These are phyloP conservation scores for Sylvia borin DNA, from an alignment of 2,797 vertebrate species.

Conservation along the genomic window DNA sequence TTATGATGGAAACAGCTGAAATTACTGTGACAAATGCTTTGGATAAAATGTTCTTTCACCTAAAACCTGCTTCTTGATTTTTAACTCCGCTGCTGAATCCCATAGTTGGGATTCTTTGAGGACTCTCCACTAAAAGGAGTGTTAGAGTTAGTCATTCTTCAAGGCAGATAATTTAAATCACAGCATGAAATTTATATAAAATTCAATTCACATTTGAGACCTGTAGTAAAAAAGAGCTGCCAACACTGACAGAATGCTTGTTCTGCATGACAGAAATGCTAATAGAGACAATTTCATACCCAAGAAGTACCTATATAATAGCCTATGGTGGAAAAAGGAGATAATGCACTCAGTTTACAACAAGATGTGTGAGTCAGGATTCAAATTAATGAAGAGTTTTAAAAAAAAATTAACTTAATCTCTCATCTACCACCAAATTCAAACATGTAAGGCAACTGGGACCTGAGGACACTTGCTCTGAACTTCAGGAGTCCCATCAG, in stretches of 20 bases:
- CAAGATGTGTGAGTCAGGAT: background rate
- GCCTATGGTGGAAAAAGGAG: background rate
- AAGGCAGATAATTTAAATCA: slow-evolving; percentile 8
- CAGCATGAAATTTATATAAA: slow-evolving; percentile 50
- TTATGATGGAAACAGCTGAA: background rate
- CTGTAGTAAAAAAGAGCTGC: slow-evolving; percentile 18
- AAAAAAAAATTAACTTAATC: background rate
- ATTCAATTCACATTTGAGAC: slow-evolving; percentile 55
- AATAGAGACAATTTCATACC: slow-evolving; percentile 21
- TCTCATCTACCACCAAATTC: background rate
- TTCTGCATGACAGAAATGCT: slow-evolving; percentile 41
- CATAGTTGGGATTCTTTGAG: slow-evolving; percentile 23
- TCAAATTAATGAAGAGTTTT: background rate
- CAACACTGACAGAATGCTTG: background rate
- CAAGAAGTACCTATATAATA: background rate
- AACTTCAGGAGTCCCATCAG: background rate
- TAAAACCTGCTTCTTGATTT: slow-evolving; percentile 19
- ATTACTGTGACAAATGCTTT: background rate
- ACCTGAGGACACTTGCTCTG: background rate
- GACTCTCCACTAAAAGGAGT: background rate
- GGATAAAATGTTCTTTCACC: background rate
- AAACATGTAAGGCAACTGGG: background rate
- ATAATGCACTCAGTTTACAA: background rate
- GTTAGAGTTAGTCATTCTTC: slow-evolving; percentile 32
- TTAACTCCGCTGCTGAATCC: background rate